Evolutionary conservation across 2,113 vertebrate genomes (phyloP).

Genomic region (Eonycteris spelaea): DNA sequence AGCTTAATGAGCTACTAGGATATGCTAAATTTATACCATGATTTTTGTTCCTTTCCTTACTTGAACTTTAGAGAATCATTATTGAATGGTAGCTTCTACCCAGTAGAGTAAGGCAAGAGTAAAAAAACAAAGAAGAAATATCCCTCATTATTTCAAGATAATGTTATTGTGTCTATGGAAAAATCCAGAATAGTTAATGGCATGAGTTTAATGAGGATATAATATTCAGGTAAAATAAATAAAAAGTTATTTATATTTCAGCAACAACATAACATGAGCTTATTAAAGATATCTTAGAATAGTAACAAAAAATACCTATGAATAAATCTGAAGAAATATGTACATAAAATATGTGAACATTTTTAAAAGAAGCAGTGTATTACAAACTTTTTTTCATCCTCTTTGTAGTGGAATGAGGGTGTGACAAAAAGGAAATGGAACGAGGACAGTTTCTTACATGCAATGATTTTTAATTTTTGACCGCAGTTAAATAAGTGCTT

Average conservation of each 20-base stretch:
- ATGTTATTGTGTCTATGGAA: background rate
- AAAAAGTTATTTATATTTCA: background rate
- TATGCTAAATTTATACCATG: background rate
- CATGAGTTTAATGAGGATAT: background rate
- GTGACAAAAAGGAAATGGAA: background rate
- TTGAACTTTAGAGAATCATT: background rate
- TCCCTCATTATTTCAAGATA: background rate
- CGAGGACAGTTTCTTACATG: background rate
- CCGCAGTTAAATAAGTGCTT: background rate
- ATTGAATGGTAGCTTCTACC: background rate
- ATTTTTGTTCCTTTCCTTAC: background rate
- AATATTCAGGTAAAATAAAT: background rate
- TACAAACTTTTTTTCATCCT: background rate
- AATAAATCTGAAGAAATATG: background rate
- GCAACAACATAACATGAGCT: background rate
- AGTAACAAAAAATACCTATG: background rate
- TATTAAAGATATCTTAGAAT: background rate
- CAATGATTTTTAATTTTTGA: background rate
- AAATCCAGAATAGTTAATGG: background rate
- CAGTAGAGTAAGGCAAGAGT: background rate
- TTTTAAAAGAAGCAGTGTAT: background rate
- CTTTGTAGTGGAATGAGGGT: background rate
- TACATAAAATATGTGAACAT: background rate
- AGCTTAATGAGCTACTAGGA: background rate
- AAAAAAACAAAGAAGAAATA: background rate